These are phyloP conservation scores for Teleogryllus oceanicus DNA, from an alignment of 2,888 invertebrate species.

Conservation along the genomic window DNA sequence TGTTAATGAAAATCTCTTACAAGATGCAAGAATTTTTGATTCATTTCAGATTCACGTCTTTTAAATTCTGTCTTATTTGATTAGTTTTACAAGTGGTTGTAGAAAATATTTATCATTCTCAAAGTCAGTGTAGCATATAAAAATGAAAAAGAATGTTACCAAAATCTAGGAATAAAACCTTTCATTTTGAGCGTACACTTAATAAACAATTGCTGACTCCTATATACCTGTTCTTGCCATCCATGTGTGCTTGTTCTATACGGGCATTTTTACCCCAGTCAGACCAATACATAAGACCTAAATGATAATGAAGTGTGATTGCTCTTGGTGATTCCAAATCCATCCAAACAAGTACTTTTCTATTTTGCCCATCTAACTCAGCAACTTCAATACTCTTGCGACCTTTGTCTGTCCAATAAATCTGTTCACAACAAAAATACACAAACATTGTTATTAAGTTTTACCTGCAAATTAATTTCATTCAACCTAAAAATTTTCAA, in stretches of 20 bases:
- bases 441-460: background rate
- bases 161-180: too few relatives aligned
- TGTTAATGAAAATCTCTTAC: too few relatives aligned
- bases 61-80: too few relatives aligned
- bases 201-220: background rate
- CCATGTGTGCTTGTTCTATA: constrained; percentile 82
- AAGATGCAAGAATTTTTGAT: too few relatives aligned
- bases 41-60: too few relatives aligned
- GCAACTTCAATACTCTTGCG: constrained; percentile 79
- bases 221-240: constrained; percentile 67
- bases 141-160: too few relatives aligned
- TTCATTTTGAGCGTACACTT: too few relatives aligned
- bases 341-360: constrained; percentile 74
- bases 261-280: constrained; percentile 81
- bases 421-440: constrained; percentile 47
- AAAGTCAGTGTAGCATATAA: too few relatives aligned
- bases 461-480: background rate
- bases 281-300: constrained; percentile 81
- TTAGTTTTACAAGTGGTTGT: too few relatives aligned
- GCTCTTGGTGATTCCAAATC: constrained; percentile 78
- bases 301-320: constrained; percentile 75
- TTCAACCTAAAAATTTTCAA: background rate
- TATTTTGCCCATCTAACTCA: constrained; percentile 69
- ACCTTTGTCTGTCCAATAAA: constrained; percentile 85
- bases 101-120: too few relatives aligned